Conservation (phyloP, 2,888 invertebrate species). For the Zelleria hepariella region DNA sequence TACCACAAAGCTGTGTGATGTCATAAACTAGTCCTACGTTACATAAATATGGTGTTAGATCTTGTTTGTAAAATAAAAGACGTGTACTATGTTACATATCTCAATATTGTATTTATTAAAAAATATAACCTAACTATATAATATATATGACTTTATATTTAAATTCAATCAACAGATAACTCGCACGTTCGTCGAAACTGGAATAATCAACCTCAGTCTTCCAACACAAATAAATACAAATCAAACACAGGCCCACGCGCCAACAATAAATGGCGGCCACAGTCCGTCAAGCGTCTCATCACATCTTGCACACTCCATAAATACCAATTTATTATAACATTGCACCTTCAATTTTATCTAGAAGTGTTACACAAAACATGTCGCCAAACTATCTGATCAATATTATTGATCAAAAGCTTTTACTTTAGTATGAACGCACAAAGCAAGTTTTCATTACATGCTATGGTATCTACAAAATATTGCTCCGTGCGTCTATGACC, state of each 20-base stretch:
- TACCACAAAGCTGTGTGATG: too few species aligned
- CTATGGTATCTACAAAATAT: background rate
- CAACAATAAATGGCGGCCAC: slow-evolving; percentile 39
- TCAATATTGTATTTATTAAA: slow-evolving; percentile 73
- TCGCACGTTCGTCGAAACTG: slow-evolving; percentile 66
- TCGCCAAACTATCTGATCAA: slow-evolving; percentile 31
- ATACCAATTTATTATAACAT: slow-evolving; percentile 53
- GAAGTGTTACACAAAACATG: slow-evolving; percentile 50
- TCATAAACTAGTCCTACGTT: too few species aligned
- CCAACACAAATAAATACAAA: slow-evolving; percentile 62
- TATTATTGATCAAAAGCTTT: background rate
- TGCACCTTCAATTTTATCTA: slow-evolving; percentile 58
- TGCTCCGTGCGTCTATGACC: too few species aligned
- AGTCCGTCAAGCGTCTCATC: slow-evolving; percentile 33
- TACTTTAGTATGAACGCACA: background rate
- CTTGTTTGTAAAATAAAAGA: slow-evolving; percentile 47
- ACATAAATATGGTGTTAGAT: too few species aligned
- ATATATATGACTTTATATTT: slow-evolving; percentile 67
- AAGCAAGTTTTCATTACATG: background rate
- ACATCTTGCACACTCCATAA: slow-evolving; percentile 4
- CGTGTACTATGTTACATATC: slow-evolving; percentile 61
- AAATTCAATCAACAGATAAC: slow-evolving; percentile 71
- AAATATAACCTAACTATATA: slow-evolving; percentile 72
- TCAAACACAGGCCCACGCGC: slow-evolving; percentile 44
- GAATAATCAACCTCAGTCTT: slow-evolving; percentile 71